Evolutionary conservation across 2,113 vertebrate genomes (phyloP).

Genomic region (Theropithecus gelada): DNA sequence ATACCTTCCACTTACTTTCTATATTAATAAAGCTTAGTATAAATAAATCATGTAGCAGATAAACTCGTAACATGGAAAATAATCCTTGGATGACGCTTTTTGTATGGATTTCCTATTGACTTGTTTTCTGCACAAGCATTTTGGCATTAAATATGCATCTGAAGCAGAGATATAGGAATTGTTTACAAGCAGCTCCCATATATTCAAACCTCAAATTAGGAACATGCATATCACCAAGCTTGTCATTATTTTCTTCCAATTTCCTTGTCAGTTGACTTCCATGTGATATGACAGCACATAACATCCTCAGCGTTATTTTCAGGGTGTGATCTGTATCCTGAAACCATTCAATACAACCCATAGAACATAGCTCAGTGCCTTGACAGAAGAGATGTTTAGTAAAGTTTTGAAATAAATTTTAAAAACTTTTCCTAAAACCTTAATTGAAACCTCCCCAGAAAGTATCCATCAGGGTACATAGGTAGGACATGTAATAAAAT

Average conservation of each 20-base stretch:
- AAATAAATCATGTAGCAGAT: not conserved
- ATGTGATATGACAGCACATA: not conserved
- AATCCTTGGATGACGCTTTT: not conserved
- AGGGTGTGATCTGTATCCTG: not conserved
- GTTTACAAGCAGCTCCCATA: not conserved
- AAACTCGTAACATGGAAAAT: not conserved
- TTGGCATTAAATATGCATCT: not conserved
- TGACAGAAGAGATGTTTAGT: not conserved
- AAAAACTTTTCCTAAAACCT: not conserved
- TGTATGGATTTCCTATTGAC: not conserved
- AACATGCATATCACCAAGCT: not conserved
- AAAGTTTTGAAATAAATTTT: not conserved
- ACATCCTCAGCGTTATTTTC: not conserved
- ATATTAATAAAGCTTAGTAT: not conserved
- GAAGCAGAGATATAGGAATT: not conserved
- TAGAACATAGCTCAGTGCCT: not conserved
- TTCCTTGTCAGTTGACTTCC: not conserved
- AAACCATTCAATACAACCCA: not conserved
- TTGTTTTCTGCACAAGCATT: not conserved
- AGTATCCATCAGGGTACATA: not conserved
- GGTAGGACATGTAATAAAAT: not conserved
- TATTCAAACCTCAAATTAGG: not conserved
- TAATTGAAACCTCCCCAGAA: not conserved
- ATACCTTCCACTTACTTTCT: not conserved
- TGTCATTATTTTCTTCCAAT: not conserved